Evolutionary conservation across 2,888 invertebrate genomes (phyloP), one percentile per base, ranked within the genome.

Genomic region (Geophilus truncorum): DNA sequence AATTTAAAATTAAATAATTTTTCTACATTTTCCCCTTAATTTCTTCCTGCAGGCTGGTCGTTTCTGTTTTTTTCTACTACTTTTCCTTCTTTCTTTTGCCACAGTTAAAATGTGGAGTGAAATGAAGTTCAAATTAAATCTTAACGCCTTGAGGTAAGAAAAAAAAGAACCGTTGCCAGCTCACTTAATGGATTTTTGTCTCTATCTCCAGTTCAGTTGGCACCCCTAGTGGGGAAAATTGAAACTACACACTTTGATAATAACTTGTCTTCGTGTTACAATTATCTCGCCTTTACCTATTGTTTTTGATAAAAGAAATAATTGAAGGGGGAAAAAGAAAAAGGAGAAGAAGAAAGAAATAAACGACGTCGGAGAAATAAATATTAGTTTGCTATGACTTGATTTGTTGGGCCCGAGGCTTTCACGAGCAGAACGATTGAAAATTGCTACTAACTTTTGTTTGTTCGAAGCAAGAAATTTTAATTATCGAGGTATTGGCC

Each of bases 101-200:
- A 5, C 25, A 23, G 62, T 62, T 62, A 62, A 62, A 62, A 62
- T 62, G 62, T 62, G 62, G 62, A 62, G 62, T 62, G 62, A 62
- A 62, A 62, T 62, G 62, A 62, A 62, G 62, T 62, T 62, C 62
- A 62, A 62, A 62, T 62, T 62, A 62, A 62, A 62, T 62, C 62
- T 62, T 62, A 62, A 62, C 62, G 62, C 62, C 62, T 62, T 25
- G 25, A 62, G 62, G 25, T 62, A 62, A 57, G 18, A 57, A 51
- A 34, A 40, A 40, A 32, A 40, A 40, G 15, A 23, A 25, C 6
- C 62, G 25, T 62, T 62, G 62, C 62, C 62, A 62, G 62, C 62
- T 25, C 62, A 25, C 62, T 28, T 62, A 62, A 62, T 62, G 62
- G 62, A 62, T 62, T 62, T 62, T 62, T 62, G 62, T 62, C 62